These are phyloP conservation scores for Anastatus disparis DNA, from an alignment of 1,140 invertebrate genomes.

Conservation along the genomic window DNA sequence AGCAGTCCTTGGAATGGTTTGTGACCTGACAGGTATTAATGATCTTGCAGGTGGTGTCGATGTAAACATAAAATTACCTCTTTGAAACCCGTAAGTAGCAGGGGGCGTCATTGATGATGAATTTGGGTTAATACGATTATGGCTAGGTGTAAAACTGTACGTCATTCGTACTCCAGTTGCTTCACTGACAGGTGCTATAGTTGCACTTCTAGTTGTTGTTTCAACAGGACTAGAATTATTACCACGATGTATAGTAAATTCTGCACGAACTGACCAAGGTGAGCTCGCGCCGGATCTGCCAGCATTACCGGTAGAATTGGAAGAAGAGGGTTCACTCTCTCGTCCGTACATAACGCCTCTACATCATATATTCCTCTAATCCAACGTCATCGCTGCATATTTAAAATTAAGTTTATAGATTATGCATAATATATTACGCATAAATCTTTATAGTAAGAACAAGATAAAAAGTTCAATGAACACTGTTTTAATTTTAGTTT, in stretches of 20 bases:
- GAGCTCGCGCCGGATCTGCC: constrained; percentile 47
- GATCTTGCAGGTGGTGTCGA: constrained; percentile 62
- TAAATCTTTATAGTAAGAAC: too few species aligned
- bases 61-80: constrained; percentile 69
- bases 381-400: background rate
- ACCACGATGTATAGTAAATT: constrained; percentile 69
- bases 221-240: constrained; percentile 34
- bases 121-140: background rate
- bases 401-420: too few species aligned
- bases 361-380: constrained; percentile 47
- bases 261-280: constrained; percentile 73
- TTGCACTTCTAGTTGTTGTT: constrained; percentile 44
- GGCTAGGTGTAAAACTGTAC: constrained; percentile 64
- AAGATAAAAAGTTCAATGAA: too few species aligned
- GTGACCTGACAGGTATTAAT: constrained; percentile 30
- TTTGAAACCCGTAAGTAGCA: constrained; percentile 61
- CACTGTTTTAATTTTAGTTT: too few species aligned
- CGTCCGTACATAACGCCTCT: constrained; percentile 22
- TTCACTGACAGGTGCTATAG: constrained; percentile 49
- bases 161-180: constrained; percentile 65
- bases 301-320: constrained; percentile 10
- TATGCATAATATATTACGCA: too few species aligned
- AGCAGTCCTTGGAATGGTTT: constrained; percentile 48
- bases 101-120: constrained; percentile 11
- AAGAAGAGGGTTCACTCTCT: constrained; percentile 8